Base-by-base conservation (phyloP, 2,113 vertebrate genomes). In the Henicopernis longicauda region DNA sequence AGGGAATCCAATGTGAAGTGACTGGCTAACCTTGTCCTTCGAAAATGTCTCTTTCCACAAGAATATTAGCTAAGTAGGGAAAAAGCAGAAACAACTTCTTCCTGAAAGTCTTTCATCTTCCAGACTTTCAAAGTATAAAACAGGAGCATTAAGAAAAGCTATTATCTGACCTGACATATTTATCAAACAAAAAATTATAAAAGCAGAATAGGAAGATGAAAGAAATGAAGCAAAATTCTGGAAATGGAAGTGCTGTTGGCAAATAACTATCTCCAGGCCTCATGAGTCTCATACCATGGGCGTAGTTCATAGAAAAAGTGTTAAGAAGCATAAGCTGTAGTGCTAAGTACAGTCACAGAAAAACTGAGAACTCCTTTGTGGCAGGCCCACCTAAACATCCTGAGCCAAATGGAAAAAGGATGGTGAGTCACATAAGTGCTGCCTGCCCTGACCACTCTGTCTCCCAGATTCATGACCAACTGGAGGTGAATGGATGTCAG, bases 381-480 rank as follows among this genome's bases (percentile, higher is more conserved):
- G 62, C 15, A 50, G 12, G 6, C 26, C 34, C 26, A 63, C 6
- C 20, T 23, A 63, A 77, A 45, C 19, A 40, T 32, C 31, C 34
- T 26, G 38, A 86, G 26, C 11, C 49, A 69, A 52, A 82, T 8
- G 21, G 49, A 62, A 71, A 74, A 14, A 58, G 25, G 59, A 65
- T 1, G 1, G 20, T 1, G 38, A 89, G 26, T 26, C 36, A 67
- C 2, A 0, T 10, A 23, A 26, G 6, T 20, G n/a, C n/a, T 78
- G 26, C 47, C 73, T 79, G 65, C 22, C 26, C 55, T 52, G 52
- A 27, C 16, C 38, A 52, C 4, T 16, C 12, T 20, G 5, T 14
- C 42, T 54, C 25, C 29, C 21, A 29, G 22, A 59, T 12, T 71
- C 59, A 42, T 3, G 10, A 55, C 22, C n/a, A 70, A 0, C 7